These are phyloP conservation scores for human (Homo sapiens) DNA, from an alignment of 2,113 vertebrate genomes.

Conservation along the genomic window GRCh38 chr17:61476501-61477000, in stretches of 20 bases:
- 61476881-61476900: neutral
- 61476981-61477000: neutral
- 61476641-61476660: neutral
- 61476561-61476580: neutral
- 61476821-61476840: neutral
- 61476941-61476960: neutral
- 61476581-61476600: neutral
- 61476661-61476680: neutral
- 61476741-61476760: neutral
- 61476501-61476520: neutral
- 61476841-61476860: neutral
- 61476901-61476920: neutral
- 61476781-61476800: neutral
- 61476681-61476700: neutral
- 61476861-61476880: neutral
- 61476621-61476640: neutral
- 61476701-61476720: neutral
- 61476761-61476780: neutral
- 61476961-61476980: neutral
- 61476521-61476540: neutral
- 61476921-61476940: neutral
- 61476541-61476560: neutral
- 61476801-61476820: neutral
- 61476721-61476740: neutral
- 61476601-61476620: accelerated